phyloP scores from a whole-genome alignment of 2,797 vertebrate genomes.

The Takifugu rubripes region DNA sequence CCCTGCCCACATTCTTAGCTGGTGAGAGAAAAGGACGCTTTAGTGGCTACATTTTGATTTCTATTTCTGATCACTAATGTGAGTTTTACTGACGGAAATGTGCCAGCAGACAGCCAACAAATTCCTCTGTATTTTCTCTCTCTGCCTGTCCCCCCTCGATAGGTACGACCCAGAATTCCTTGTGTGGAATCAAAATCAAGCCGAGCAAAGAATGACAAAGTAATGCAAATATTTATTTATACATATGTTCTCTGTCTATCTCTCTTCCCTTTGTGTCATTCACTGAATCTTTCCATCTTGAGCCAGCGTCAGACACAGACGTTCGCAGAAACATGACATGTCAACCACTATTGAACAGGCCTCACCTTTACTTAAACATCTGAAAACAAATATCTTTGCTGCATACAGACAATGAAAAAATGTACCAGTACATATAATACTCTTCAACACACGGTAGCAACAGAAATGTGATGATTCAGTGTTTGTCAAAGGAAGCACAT shows the following conservation, averaged over 20 bases:
- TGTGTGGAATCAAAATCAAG: slow-evolving; percentile 90
- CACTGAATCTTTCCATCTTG: slow-evolving; percentile 63
- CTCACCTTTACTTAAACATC: slow-evolving; percentile 1
- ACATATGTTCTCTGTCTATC: slow-evolving; percentile 62
- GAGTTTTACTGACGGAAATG: slow-evolving; percentile 57
- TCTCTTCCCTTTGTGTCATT: slow-evolving; percentile 66
- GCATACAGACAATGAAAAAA: no score
- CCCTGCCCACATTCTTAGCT: slow-evolving; percentile 53
- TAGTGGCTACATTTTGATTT: slow-evolving; percentile 56
- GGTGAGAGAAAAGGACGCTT: slow-evolving; percentile 69
- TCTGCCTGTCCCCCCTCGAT: slow-evolving; percentile 83
- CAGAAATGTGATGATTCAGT: no score
- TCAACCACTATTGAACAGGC: slow-evolving; percentile 31
- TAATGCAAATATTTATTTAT: slow-evolving; percentile 83
- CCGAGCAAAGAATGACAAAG: slow-evolving; percentile 88
- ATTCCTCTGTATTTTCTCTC: slow-evolving; percentile 77
- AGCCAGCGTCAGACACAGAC: slow-evolving; percentile 35
- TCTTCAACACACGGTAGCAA: no score
- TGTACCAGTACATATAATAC: no score
- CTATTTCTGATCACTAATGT: slow-evolving; percentile 47
- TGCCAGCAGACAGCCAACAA: slow-evolving; percentile 77
- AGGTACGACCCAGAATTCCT: slow-evolving; percentile 87
- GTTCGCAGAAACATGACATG: slow-evolving; percentile 51
- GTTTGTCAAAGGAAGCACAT: no score
- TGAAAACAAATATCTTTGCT: no score